Conservation (phyloP, 2,113 vertebrate genomes). For the Neotragus pygmaeus region DNA sequence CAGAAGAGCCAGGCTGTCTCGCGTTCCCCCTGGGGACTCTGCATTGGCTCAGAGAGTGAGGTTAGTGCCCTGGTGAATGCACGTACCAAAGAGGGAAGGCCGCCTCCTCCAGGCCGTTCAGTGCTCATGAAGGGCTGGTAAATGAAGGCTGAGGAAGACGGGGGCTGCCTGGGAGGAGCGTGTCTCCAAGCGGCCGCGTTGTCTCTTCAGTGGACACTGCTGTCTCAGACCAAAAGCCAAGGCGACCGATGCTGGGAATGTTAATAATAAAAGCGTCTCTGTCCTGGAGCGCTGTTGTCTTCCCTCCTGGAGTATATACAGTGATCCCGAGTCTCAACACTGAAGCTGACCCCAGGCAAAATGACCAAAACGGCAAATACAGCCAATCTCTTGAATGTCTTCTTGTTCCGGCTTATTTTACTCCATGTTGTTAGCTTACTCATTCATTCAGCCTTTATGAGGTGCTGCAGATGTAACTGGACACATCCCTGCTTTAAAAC, state of each 20-base stretch:
- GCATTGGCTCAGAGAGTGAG: neutral
- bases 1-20: neutral
- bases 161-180: neutral
- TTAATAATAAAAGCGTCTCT: neutral
- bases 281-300: too few species aligned
- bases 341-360: neutral
- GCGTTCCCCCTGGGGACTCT: accelerated
- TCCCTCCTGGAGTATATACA: too few species aligned
- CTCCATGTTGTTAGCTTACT: neutral
- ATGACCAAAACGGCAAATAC: neutral
- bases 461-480: neutral
- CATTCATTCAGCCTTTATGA: neutral
- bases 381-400: neutral
- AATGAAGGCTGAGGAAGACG: neutral
- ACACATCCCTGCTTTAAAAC: neutral
- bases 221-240: neutral
- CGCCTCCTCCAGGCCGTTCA: accelerated
- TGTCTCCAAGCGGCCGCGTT: accelerated
- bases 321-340: neutral
- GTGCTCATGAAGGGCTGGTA: accelerated
- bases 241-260: neutral
- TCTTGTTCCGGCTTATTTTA: neutral
- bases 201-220: neutral
- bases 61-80: accelerated
- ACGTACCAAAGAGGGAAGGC: accelerated